Evolutionary conservation across 2,888 invertebrate genomes (phyloP).

Genomic region (Drosophila cognata): DNA sequence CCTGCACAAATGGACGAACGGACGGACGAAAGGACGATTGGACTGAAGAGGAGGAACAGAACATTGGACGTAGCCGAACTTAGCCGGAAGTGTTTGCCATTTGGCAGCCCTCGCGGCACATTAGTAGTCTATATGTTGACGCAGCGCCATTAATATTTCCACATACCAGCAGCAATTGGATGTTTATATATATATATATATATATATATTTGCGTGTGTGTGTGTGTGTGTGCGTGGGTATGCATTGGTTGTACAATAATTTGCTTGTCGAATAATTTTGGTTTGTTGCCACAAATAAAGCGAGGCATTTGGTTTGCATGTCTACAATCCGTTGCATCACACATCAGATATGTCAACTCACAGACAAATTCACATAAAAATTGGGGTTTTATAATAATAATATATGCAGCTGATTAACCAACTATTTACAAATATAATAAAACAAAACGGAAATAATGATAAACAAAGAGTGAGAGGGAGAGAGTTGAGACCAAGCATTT

Average conservation of each 20-base stretch:
- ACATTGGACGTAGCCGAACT: conserved; percentile 28
- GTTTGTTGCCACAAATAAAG: conserved; percentile 42
- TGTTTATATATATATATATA: conserved; percentile 20
- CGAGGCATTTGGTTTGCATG: conserved; percentile 35
- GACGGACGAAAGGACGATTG: conserved; percentile 2
- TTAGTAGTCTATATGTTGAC: conserved; percentile 83
- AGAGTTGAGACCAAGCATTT: neutral
- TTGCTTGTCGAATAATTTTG: conserved; percentile 65
- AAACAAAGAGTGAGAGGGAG: neutral
- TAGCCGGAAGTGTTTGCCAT: conserved; percentile 75
- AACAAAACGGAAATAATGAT: neutral
- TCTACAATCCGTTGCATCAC: conserved; percentile 30
- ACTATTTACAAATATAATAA: conserved; percentile 22
- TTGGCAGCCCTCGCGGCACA: conserved; percentile 82
- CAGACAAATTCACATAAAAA: conserved; percentile 48
- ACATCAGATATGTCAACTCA: conserved; percentile 33
- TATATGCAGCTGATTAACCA: conserved; percentile 15
- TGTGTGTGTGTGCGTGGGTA: conserved; percentile 9
- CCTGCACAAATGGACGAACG: conserved; percentile 26
- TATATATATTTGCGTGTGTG: neutral
- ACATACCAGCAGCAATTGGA: conserved; percentile 48
- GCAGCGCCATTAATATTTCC: conserved; percentile 80
- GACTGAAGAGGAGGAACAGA: neutral
- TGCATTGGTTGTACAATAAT: conserved; percentile 54
- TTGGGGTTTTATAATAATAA: conserved; percentile 9